Base-by-base conservation (phyloP, 1,140 invertebrate species). In the Panulirus ornatus region DNA sequence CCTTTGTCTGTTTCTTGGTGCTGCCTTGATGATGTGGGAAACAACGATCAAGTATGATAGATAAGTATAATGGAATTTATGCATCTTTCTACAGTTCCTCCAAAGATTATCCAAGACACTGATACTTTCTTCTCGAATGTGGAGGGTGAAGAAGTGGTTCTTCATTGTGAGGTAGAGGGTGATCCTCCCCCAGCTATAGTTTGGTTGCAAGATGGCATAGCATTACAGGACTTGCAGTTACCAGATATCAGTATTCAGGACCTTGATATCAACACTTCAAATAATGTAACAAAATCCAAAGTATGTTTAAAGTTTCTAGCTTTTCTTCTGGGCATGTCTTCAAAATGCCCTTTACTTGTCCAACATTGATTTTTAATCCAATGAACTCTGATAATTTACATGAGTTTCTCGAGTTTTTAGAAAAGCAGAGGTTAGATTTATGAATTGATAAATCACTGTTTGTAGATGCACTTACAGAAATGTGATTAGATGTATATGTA, bases 81-180 rank as follows among this genome's bases (percentile, higher is more conserved):
- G n/a, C n/a, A n/a, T n/a, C 27, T 40, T 16, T 73, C 38, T 51
- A 0, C 81, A 89, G 88, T 63, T 58, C 88, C 88, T 27, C 88
- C 88, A 5, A 34, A 42, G 47, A 89, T 89, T 70, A n/a, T 71
- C 11, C 58, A 82, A 47, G 63, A 88, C 27, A 82, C 42, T 0
- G 87, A 88, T 19, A 82, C 87, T 8, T 51, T 73, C 38, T 78
- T 51, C 40, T 82, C 87, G 0, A 73, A 22, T 30, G 42, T 92
- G 91, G 92, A 91, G 42, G 88, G 92, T 54, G 81, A 84, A 75
- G 75, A 84, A 9, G 44, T 92, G 5, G 58, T 30, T 2, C 82
- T 93, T 14, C 42, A 34, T 16, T 95, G 95, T 93, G 93, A 94
- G 86, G 93, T 93, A 0, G 92, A 92, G 71, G 95, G 95, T 22